Evolutionary conservation across 2,888 invertebrate genomes (phyloP), one percentile per base, ranked within the genome.

Genomic region (Xestia xanthographa): DNA sequence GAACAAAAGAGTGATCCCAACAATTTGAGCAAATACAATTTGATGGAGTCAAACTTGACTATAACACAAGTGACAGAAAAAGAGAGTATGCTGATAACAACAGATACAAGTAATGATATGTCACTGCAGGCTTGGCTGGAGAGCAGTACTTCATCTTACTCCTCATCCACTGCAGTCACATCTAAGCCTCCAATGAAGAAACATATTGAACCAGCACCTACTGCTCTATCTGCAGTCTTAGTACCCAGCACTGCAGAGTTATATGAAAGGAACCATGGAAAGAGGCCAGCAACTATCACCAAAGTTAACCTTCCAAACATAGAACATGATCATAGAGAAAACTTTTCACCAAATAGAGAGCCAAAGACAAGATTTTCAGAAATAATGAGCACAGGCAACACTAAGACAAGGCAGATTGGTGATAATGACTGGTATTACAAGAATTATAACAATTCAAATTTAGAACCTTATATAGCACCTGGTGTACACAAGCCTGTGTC

Each of bases 391-490:
- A 92, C 95, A 34, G 94, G 92, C 77, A 96, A 92, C 65, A 96
- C 96, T 56, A 97, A 97, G 83, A 93, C 94, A 43, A 94, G 92
- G 87, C 92, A 94, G 85, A 94, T 95, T 22, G 97, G 97, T 83
- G 96, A 97, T 68, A 98, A 98, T 94, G 98, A 98, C 87, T 99
- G 99, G 99, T 99, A 99, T 93, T 98, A 98, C 92, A 98, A 98
- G 85, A 98, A 98, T 92, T 98, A 98, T 91, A 98, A 98, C 92
- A 97, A 97, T 89, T 97, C 96, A 43, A 94, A 96, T 88, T 89
- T 97, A 86, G 93, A 96, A 84, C 96, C 97, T 2, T 97, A 96
- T 87, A 90, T 97, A 79, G 96, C 94, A 81, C 96, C 97, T 50
- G 95, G 93, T 67, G 91, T 96, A 68, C 90, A 93, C 78, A 83